phyloP scores from a whole-genome alignment of 2,888 invertebrate genomes.

The Eudiplozoon nipponicum region DNA sequence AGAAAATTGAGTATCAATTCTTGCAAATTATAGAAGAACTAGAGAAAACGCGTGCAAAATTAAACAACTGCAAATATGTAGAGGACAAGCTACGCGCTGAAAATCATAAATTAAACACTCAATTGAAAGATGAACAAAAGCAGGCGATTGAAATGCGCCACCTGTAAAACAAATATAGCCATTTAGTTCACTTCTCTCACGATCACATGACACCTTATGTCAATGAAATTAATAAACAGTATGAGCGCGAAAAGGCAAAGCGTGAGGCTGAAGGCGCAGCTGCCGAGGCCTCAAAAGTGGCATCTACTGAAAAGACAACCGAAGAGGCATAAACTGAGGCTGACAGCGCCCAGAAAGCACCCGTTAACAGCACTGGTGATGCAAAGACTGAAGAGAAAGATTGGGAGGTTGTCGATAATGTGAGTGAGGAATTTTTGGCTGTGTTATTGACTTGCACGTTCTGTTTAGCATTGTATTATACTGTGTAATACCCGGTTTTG shows the following conservation, averaged over 20 bases:
- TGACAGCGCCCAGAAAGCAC: neutral
- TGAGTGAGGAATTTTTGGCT: too few relatives aligned
- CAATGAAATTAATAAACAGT: constrained; percentile 3
- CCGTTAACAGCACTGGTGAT: too few relatives aligned
- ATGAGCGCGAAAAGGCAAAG: constrained; percentile 1
- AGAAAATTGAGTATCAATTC: neutral
- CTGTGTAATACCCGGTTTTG: too few relatives aligned
- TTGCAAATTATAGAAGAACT: constrained; percentile 1
- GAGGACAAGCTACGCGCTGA: neutral
- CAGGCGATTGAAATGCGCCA: neutral
- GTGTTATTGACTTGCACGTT: too few relatives aligned
- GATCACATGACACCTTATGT: neutral
- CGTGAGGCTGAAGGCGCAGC: neutral
- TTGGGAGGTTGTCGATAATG: too few relatives aligned
- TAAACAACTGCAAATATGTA: neutral
- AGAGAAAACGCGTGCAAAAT: neutral
- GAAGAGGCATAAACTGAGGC: neutral
- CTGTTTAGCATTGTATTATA: too few relatives aligned
- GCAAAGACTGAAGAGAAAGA: too few relatives aligned
- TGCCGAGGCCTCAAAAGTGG: neutral
- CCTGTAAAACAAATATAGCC: neutral
- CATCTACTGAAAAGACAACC: neutral
- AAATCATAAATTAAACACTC: neutral
- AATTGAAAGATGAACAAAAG: neutral
- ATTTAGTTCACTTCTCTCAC: neutral